Base-by-base conservation (phyloP, 2,797 vertebrate genomes). In the Otolemur crassicaudatus region DNA sequence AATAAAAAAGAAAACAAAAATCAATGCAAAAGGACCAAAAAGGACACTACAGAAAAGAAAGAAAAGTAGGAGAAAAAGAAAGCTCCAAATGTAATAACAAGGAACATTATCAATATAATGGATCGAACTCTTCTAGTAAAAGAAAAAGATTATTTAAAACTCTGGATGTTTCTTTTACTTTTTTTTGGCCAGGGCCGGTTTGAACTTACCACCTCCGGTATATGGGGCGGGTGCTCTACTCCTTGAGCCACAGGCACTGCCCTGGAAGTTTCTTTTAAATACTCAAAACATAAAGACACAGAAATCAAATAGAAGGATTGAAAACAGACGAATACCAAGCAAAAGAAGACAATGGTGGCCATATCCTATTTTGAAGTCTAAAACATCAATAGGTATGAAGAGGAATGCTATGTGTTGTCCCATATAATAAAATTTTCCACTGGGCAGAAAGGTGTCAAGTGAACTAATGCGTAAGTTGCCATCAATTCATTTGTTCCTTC, bases 61-160 rank as follows among this genome's bases (percentile, higher is more conserved):
- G 40, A 53, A 79, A 67, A 80, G 23, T 29, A 84, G 12, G 27
- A 58, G 37, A 63, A 37, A 90, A 19, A 76, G 12, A 87, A 95
- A 91, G 17, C 16, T 92, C 27, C 56, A 91, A 84, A 56, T 29
- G 56, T 14, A 67, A 67, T 67, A 67, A 72, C 77, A 90, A 3
- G 34, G 25, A 79, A 34, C 34, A 49, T 46, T 90, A 73, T 76
- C 40, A 81, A 70, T 29, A 60, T 65, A 92, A 75, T 56, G 27
- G 94, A 85, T 23, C 3, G 27, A 83, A 76, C 56, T 87, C 43
- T 84, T 79, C 31, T n/a, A 75, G 84, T 83, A 92, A 86, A 90
- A 75, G 27, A 37, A 25, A 46, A 73, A 91, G 46, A 65, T 19
- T n/a, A 10, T 76, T 5, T 72, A 82, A 83, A 88, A 73, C n/a